A percentile compares a stretch with the other conserved stretches of the same genome.
phyloP scores from a whole-genome alignment of 1,140 invertebrate species.

The Pachypeltis micranthus region DNA sequence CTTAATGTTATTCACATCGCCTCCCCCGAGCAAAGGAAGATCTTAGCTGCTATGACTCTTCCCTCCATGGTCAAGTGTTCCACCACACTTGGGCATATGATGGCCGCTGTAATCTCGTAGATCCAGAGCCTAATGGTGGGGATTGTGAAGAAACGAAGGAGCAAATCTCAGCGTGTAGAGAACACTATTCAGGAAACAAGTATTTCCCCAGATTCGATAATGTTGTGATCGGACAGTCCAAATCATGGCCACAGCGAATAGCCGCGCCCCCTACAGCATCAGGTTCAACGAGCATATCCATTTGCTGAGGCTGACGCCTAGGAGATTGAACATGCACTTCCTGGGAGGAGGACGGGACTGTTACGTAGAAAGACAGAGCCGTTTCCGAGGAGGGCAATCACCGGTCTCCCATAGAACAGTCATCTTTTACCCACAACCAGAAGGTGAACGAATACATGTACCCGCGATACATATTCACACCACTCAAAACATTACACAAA shows the following conservation, averaged over 20 bases:
- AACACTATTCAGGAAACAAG: slow-evolving; percentile 84
- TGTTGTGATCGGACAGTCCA: slow-evolving; percentile 48
- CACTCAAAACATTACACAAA: no score
- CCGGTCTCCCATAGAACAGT: slow-evolving; percentile 24
- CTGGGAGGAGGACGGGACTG: not conserved
- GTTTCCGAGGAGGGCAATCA: slow-evolving; percentile 24
- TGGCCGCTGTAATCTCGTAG: slow-evolving; percentile 40
- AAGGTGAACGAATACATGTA: slow-evolving; percentile 13
- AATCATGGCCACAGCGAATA: not conserved
- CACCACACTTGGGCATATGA: slow-evolving; percentile 35
- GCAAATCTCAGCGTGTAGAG: slow-evolving; percentile 82
- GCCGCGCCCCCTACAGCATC: slow-evolving; percentile 8
- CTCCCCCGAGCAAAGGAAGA: slow-evolving; percentile 49
- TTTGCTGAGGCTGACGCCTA: slow-evolving; percentile 5
- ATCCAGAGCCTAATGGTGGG: slow-evolving; percentile 69
- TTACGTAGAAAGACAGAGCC: slow-evolving; percentile 22
- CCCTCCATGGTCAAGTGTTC: slow-evolving; percentile 49
- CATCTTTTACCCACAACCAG: slow-evolving; percentile 23
- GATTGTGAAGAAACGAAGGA: slow-evolving; percentile 74
- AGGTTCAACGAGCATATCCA: slow-evolving; percentile 23
- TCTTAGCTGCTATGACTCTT: slow-evolving; percentile 68
- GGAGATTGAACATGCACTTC: slow-evolving; percentile 11
- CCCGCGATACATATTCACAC: not conserved
- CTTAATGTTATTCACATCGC: slow-evolving; percentile 31
- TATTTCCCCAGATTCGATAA: slow-evolving; percentile 79